These are phyloP conservation scores for Penaeus japonicus DNA, from an alignment of 1,140 invertebrate species.

Conservation along the genomic window DNA sequence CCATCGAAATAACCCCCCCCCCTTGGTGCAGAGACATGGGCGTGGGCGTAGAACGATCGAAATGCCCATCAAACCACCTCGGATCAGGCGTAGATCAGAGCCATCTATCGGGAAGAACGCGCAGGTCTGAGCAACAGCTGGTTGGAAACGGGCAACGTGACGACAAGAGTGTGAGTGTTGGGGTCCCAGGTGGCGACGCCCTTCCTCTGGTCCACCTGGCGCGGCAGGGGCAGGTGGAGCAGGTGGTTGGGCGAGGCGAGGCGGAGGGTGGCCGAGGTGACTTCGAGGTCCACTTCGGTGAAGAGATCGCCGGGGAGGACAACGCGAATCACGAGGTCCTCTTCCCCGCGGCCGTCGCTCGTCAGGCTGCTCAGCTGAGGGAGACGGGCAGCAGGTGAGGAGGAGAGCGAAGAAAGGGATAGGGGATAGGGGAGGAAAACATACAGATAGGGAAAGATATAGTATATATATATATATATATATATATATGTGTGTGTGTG, in stretches of 20 bases:
- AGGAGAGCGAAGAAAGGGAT: background rate
- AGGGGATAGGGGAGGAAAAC: conserved; percentile 1
- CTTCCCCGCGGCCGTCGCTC: background rate
- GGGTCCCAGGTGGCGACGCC: conserved; percentile 50
- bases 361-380: conserved; percentile 13
- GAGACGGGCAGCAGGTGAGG: background rate
- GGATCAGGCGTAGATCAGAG: too few species aligned
- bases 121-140: background rate
- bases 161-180: conserved; percentile 18
- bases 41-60: too few species aligned
- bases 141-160: conserved; percentile 11
- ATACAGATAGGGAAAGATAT: conserved; percentile 1
- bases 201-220: conserved; percentile 24
- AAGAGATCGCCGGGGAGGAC: conserved; percentile 30
- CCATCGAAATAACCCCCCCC: too few species aligned
- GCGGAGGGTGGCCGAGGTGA: conserved; percentile 1
- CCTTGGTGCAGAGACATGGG: too few species aligned
- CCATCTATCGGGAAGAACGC: background rate
- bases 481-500: background rate
- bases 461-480: conserved; percentile 7
- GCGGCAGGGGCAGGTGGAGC: conserved; percentile 29
- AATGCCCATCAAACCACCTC: too few species aligned
- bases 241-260: conserved; percentile 24
- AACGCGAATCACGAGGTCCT: conserved; percentile 36
- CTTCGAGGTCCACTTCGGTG: conserved; percentile 35